Conservation (phyloP, 1,140 invertebrate genomes). For the Drosophila trapezifrons region DNA sequence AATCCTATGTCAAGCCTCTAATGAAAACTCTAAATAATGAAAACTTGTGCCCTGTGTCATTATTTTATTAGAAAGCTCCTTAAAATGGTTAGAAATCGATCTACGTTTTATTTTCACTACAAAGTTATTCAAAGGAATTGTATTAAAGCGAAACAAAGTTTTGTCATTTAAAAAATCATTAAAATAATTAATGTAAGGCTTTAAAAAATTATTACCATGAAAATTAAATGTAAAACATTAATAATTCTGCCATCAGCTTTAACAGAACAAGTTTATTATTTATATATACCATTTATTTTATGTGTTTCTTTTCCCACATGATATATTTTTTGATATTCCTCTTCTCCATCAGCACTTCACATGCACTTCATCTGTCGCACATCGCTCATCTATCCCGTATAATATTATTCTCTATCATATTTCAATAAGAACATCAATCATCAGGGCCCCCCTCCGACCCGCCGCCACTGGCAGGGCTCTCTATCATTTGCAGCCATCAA, state of each 20-base stretch:
- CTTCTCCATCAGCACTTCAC: slow-evolving; percentile 23
- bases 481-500: slow-evolving; percentile 75
- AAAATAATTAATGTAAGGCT: not conserved
- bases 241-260: not conserved
- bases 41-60: too few relatives aligned
- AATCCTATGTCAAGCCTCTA: too few relatives aligned
- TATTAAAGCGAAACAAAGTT: too few relatives aligned
- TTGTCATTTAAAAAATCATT: too few relatives aligned
- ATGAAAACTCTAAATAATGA: too few relatives aligned
- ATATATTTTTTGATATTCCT: not conserved
- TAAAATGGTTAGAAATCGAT: too few relatives aligned
- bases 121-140: too few relatives aligned
- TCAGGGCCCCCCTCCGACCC: not conserved
- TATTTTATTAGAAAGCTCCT: too few relatives aligned
- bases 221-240: too few relatives aligned
- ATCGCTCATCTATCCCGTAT: slow-evolving; percentile 17
- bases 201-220: not conserved
- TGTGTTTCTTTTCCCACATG: not conserved
- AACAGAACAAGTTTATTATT: not conserved
- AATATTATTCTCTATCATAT: slow-evolving; percentile 52
- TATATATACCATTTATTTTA: not conserved
- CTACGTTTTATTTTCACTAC: too few relatives aligned
- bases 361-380: slow-evolving; percentile 18
- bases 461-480: slow-evolving; percentile 32
- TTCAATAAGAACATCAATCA: slow-evolving; percentile 49